phyloP scores from a whole-genome alignment of 2,797 vertebrate species.

The Gymnopithys bicolor region DNA sequence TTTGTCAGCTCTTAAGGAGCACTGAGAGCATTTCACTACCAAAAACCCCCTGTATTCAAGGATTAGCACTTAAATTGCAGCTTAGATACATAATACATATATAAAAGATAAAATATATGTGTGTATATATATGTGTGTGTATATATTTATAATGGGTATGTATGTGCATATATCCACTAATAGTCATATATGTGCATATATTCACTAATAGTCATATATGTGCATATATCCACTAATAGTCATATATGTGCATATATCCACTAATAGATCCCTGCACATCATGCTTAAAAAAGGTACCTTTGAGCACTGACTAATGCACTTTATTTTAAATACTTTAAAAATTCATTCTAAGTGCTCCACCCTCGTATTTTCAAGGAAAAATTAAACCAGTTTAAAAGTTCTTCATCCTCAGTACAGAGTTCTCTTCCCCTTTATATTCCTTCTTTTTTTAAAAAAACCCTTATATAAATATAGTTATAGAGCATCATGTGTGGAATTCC shows the following conservation, averaged over 20 bases:
- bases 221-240: neutral
- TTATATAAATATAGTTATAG: conserved; percentile 62
- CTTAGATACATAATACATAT: too few species aligned
- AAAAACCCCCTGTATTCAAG: neutral
- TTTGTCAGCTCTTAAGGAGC: neutral
- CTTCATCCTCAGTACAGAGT: neutral
- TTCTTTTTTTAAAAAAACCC: neutral
- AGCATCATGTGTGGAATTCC: conserved; percentile 58
- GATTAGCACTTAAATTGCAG: neutral
- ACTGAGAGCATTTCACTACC: neutral
- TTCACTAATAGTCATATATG: neutral
- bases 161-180: too few species aligned
- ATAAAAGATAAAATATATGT: too few species aligned
- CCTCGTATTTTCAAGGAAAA: neutral
- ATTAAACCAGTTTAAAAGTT: neutral
- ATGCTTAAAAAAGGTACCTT: neutral
- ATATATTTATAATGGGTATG: too few species aligned
- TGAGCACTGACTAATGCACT: neutral
- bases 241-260: too few species aligned
- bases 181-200: too few species aligned
- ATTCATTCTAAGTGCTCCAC: neutral
- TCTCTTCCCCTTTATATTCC: neutral
- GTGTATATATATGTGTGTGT: neutral
- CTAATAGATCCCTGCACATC: neutral
- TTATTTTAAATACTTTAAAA: neutral